Percentiles rank a stretch among this genome's conserved stretches.
phyloP scores from a whole-genome alignment of 2,797 vertebrate genomes.

The Parotocinclus haroldoi region DNA sequence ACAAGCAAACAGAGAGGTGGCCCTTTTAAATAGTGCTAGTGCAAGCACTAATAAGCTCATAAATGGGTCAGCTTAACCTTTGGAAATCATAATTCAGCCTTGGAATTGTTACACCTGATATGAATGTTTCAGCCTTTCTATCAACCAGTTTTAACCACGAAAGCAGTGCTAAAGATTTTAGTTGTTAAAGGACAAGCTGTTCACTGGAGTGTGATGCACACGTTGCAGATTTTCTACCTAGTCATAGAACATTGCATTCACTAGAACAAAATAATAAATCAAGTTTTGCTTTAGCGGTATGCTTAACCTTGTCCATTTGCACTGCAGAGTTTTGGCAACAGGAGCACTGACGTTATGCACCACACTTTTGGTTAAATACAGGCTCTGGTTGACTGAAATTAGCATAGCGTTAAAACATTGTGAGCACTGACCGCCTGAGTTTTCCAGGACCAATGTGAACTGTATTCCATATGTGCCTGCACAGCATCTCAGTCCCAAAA shows the following conservation, averaged over 20 bases:
- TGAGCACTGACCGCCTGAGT: slow-evolving; percentile 34
- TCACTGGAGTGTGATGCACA: not conserved
- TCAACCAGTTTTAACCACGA: slow-evolving; percentile 27
- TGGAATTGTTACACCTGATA: slow-evolving; percentile 35
- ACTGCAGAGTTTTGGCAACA: not conserved
- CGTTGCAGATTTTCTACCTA: no score
- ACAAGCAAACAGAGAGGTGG: slow-evolving; percentile 40
- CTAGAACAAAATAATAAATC: slow-evolving; percentile 9
- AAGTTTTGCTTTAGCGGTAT: not conserved
- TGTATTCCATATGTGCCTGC: slow-evolving; percentile 50
- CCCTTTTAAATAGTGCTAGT: slow-evolving; percentile 45
- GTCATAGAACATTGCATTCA: no score
- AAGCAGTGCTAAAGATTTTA: slow-evolving; percentile 11
- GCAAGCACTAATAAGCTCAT: slow-evolving; percentile 46
- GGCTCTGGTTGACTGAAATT: slow-evolving; percentile 60
- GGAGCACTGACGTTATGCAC: not conserved
- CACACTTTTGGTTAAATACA: slow-evolving; percentile 27
- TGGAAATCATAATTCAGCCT: slow-evolving; percentile 28
- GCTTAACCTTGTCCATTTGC: no score
- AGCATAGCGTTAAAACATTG: slow-evolving; percentile 54
- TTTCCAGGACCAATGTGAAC: slow-evolving; percentile 38
- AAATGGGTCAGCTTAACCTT: slow-evolving; percentile 44
- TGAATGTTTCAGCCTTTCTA: slow-evolving; percentile 23
- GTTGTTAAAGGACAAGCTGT: not conserved
- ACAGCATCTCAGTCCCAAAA: slow-evolving; percentile 39